Evolutionary conservation across 2,888 invertebrate species (phyloP).

Genomic region (Tanypteryx hageni): DNA sequence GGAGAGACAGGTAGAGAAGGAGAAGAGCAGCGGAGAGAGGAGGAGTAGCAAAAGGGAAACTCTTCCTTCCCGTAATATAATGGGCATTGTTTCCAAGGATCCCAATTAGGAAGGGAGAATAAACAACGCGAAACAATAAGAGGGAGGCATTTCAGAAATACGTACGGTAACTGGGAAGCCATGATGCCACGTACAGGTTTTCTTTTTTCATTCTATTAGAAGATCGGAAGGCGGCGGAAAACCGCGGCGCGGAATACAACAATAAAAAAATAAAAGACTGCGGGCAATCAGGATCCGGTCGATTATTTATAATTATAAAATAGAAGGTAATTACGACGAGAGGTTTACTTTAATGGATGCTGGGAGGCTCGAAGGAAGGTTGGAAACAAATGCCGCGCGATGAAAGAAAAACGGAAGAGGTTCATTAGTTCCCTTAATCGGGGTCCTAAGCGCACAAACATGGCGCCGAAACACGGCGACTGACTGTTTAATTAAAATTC

Average conservation of each 20-base stretch:
- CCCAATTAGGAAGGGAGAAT: constrained; percentile 57
- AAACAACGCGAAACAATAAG: constrained; percentile 52
- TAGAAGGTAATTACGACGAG: background rate
- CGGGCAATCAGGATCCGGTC: constrained; percentile 10
- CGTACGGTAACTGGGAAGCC: constrained; percentile 9
- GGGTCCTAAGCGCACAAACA: background rate
- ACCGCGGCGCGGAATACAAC: background rate
- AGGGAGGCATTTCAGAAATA: constrained; percentile 29
- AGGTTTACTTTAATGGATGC: background rate
- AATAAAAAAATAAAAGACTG: background rate
- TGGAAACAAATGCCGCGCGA: background rate
- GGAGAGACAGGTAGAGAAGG: background rate
- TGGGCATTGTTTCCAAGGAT: constrained; percentile 44
- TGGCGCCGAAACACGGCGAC: background rate
- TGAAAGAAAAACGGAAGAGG: background rate
- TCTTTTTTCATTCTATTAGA: background rate
- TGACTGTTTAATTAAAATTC: constrained; percentile 16
- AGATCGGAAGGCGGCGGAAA: background rate
- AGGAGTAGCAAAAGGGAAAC: constrained; percentile 8
- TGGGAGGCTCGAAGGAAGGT: background rate
- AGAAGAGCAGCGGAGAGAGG: background rate
- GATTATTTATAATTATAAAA: constrained; percentile 20
- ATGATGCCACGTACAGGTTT: background rate
- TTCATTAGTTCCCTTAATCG: constrained; percentile 18
- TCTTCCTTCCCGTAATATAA: constrained; percentile 39